These are phyloP conservation scores for Melipona quadrifasciata DNA, from an alignment of 1,140 invertebrate species.

Conservation along the genomic window DNA sequence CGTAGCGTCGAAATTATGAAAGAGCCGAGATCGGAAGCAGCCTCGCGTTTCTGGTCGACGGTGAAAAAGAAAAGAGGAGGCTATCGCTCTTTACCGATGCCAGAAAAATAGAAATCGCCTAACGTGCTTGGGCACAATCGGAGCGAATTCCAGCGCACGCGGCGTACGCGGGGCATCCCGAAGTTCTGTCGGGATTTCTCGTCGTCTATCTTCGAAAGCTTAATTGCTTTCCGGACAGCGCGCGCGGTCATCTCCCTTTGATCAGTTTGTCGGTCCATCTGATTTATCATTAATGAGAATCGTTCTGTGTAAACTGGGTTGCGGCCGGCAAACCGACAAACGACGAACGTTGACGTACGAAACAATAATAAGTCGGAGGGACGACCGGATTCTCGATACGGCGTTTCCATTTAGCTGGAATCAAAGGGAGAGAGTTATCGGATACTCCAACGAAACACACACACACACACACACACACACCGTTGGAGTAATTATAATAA, in stretches of 20 bases:
- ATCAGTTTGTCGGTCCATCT: conserved; percentile 10
- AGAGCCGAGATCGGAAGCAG: background rate
- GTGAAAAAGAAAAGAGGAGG: background rate
- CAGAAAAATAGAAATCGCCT: conserved; percentile 13
- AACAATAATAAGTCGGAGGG: background rate
- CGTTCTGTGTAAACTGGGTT: conserved; percentile 8
- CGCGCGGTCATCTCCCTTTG: conserved; percentile 28
- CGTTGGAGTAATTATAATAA: background rate
- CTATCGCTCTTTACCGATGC: background rate
- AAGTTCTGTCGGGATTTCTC: conserved; percentile 30
- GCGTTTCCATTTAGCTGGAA: background rate
- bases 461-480: too few species aligned
- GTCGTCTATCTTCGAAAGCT: conserved; percentile 21
- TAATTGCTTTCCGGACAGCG: conserved; percentile 33
- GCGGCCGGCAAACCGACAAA: background rate
- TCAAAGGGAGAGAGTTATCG: background rate
- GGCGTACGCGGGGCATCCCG: background rate
- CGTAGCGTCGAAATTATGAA: background rate
- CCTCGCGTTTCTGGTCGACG: background rate
- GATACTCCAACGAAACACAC: background rate
- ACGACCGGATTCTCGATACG: background rate
- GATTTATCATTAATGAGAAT: conserved; percentile 43
- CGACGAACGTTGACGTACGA: background rate
- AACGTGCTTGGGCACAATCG: background rate
- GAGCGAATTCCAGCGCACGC: background rate